phyloP scores from a whole-genome alignment of 2,113 vertebrate species.

The Pogona vitticeps region DNA sequence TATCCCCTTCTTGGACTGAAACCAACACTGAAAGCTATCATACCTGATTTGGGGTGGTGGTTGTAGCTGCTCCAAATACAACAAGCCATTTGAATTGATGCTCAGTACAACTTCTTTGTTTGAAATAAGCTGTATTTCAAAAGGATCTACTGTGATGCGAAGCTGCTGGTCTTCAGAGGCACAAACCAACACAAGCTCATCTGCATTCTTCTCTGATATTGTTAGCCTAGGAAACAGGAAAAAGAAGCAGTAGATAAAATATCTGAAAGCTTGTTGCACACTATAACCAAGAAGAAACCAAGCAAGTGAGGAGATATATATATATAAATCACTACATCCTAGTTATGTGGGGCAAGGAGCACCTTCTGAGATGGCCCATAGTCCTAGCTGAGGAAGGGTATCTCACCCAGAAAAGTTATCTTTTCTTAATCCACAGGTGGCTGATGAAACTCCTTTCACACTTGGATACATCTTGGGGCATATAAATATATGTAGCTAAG shows the following conservation, averaged over 20 bases:
- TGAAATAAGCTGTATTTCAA: conserved; percentile 82
- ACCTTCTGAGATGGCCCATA: not conserved
- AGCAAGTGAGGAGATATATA: conserved; percentile 7
- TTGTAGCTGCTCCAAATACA: conserved; percentile 87
- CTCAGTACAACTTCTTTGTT: conserved; percentile 80
- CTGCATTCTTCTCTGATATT: conserved; percentile 69
- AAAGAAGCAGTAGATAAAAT: conserved; percentile 22
- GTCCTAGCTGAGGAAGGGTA: too few species aligned
- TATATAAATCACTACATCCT: not conserved
- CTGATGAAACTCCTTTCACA: not conserved
- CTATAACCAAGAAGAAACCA: not conserved
- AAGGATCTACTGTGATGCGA: conserved; percentile 79
- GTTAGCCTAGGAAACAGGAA: conserved; percentile 77
- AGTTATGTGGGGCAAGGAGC: not conserved
- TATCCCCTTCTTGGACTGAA: conserved; percentile 10
- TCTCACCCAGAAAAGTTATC: too few species aligned
- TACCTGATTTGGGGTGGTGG: conserved; percentile 71
- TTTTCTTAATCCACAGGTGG: too few species aligned
- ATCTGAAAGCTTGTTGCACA: not conserved
- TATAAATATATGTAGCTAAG: not conserved
- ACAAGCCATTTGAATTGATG: conserved; percentile 82
- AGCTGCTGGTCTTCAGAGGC: conserved; percentile 72
- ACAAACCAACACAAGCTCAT: conserved; percentile 75
- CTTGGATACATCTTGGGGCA: not conserved
- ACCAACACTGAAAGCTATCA: conserved; percentile 20